phyloP scores from a whole-genome alignment of 2,113 vertebrate genomes.

The Pycnonotus jocosus region DNA sequence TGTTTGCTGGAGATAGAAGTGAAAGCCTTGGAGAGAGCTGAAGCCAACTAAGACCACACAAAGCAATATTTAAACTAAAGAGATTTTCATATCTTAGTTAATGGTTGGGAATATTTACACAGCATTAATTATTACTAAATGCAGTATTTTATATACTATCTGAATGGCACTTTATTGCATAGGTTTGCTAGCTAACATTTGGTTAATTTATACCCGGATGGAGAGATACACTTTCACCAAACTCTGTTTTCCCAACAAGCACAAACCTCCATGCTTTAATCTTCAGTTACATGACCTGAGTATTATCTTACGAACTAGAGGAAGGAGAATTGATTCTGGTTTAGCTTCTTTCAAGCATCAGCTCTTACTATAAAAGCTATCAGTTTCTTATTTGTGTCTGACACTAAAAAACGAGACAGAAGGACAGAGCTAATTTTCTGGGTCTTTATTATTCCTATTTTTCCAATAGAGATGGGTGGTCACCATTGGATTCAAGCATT shows the following conservation, averaged over 20 bases:
- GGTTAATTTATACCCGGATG: neutral
- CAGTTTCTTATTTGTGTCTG: neutral
- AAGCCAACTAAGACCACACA: neutral
- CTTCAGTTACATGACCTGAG: neutral
- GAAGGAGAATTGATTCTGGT: neutral
- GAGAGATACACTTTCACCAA: neutral
- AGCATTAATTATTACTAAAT: neutral
- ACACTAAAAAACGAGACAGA: neutral
- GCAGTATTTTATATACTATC: neutral
- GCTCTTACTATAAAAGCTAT: neutral
- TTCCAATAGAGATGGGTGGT: neutral
- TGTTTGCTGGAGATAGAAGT: conserved; percentile 2
- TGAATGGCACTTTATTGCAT: neutral
- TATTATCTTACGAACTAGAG: neutral
- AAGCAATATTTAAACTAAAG: neutral
- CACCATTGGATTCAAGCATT: neutral
- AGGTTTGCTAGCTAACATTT: neutral
- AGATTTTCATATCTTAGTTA: neutral
- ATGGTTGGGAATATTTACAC: neutral
- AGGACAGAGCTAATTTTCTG: neutral
- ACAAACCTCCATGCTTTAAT: neutral
- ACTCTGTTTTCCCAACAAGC: neutral
- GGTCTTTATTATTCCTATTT: neutral
- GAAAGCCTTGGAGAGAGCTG: neutral
- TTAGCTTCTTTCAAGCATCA: neutral